phyloP scores from a whole-genome alignment of 2,888 invertebrate species.

The Melinaea menophilus region DNA sequence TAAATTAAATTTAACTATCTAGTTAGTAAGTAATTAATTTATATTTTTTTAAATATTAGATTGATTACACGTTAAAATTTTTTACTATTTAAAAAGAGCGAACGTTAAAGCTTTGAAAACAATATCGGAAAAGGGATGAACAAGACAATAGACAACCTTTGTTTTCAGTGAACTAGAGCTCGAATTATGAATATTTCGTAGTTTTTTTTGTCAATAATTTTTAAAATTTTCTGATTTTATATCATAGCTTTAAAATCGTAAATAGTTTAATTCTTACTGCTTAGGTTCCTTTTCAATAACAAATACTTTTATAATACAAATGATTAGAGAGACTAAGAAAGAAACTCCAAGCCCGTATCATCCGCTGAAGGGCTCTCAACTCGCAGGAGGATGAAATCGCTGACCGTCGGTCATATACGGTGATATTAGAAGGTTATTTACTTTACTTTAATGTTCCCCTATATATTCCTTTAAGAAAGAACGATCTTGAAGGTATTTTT shows the following conservation, averaged over 20 bases:
- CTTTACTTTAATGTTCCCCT: not conserved
- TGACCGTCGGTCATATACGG: conserved; percentile 14
- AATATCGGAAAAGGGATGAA: not conserved
- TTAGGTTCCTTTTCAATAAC: not conserved
- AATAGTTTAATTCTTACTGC: not conserved
- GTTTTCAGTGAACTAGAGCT: not conserved
- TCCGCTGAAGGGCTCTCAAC: conserved; percentile 19
- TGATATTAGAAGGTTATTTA: not conserved
- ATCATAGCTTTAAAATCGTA: not conserved
- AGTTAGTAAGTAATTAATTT: no score
- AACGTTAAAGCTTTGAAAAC: not conserved
- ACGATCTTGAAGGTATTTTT: no score
- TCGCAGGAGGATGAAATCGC: conserved; percentile 18
- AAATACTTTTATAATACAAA: conserved; percentile 2
- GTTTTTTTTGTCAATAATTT: not conserved
- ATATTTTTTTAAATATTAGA: no score
- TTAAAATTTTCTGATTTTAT: not conserved
- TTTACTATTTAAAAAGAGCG: not conserved
- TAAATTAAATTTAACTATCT: no score
- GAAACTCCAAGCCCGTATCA: conserved; percentile 4
- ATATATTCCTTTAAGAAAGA: not conserved
- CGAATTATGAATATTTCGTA: not conserved
- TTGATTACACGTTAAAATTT: no score
- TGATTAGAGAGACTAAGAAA: not conserved
- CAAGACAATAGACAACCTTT: not conserved